A percentile compares a stretch with the other conserved stretches of the same genome.
These are phyloP conservation scores for Danio rerio DNA, from an alignment of 2,113 vertebrate species.

Conservation along the genomic window GRCz12tu NC_133181.1:17354001-17354500, in stretches of 20 bases:
- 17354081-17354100: neutral
- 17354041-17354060: neutral
- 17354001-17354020: neutral
- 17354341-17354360: neutral
- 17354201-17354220: too few relatives aligned
- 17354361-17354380: neutral
- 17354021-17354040: neutral
- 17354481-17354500: neutral
- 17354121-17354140: too few relatives aligned
- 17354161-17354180: too few relatives aligned
- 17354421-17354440: neutral
- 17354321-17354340: neutral
- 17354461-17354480: neutral
- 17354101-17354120: neutral
- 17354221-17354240: neutral
- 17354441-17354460: neutral
- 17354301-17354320: neutral
- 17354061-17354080: neutral
- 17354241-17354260: too few relatives aligned
- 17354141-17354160: too few relatives aligned
- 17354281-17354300: neutral
- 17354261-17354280: too few relatives aligned
- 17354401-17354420: neutral
- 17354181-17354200: too few relatives aligned
- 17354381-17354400: too few relatives aligned